Evolutionary conservation across 37 sponge, comb jelly and placozoan species (phyloP), one percentile per base, ranked within the genome.

Genomic region (Beroe forskalii): DNA sequence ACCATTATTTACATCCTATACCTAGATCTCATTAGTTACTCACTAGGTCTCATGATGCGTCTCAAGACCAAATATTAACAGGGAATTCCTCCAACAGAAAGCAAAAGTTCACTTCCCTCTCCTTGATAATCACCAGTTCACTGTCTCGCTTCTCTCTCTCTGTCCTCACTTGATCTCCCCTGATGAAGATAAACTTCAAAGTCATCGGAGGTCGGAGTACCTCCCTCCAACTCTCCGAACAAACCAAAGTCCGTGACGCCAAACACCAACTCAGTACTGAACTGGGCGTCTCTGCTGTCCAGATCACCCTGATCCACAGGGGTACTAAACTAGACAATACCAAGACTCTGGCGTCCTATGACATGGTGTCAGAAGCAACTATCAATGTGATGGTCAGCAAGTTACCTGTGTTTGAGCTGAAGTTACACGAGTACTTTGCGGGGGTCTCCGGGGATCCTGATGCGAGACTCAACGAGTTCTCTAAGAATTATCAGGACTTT

Each of bases 341-440:
- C 27, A 39, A 25, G 3, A 42, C 44, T 9, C 17, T 80, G 0
- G 24, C 43, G 22, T 44, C 44, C 27, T 80, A 80, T 48, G 23
- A 23, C 1, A 44, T 80, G n/a, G 17, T 24, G 43, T 24, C 28
- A 4, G 40, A 80, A 1, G n/a, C 4, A 0, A 44, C 55, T 1
- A 23, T 80, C n/a, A 80, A 41, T 80, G 86, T 80, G 40, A 41
- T 80, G 44, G 42, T 80, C 86, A 80, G 86, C 42, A 80, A 80
- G 20, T 27, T 80, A 14, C 44, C 55, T 1, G 55, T 44, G 1
- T 80, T 80, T 27, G 55, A 80, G 30, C 30, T 80, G 86, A 80
- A 80, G 22, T 48, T 80, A 3, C 22, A 38, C 24, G 86, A 80
- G 55, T 44, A 80, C 35, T 44, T 80, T 25, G 44, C 86, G 0